Conservation (phyloP, 2,888 invertebrate species). For the Patella pellucida region DNA sequence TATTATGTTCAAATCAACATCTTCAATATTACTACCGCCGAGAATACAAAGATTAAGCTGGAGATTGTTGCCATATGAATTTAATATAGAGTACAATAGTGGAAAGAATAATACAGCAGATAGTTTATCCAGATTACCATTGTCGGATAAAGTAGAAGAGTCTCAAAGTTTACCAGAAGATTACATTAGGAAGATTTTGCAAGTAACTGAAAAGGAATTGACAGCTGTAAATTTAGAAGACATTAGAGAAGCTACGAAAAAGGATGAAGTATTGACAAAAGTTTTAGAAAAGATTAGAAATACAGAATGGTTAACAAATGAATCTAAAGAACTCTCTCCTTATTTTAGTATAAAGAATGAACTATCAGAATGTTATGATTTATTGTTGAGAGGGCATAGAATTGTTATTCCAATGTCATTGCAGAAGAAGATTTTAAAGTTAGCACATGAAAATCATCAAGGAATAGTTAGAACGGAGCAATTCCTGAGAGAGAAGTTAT, state of each 20-base stretch:
- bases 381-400: no score
- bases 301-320: constrained; percentile 22
- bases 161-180: constrained; percentile 22
- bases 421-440: no score
- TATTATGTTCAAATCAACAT: constrained; percentile 49
- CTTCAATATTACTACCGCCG: constrained; percentile 21
- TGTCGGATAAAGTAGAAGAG: background rate
- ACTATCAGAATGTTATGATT: no score
- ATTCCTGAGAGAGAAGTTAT: background rate
- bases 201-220: background rate
- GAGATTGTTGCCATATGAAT: constrained; percentile 37
- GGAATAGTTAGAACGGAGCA: background rate
- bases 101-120: constrained; percentile 46
- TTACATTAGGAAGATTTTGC: constrained; percentile 28
- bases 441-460: background rate
- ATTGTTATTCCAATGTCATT: no score
- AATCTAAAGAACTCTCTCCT: no score
- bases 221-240: no score
- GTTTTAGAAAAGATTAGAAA: constrained; percentile 32
- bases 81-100: constrained; percentile 34
- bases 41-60: constrained; percentile 34
- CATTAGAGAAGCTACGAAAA: no score
- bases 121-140: constrained; percentile 41
- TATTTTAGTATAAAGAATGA: no score
- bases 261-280: constrained; percentile 22